Conservation (phyloP, 2,797 vertebrate genomes). For the Pristis pectinata region DNA sequence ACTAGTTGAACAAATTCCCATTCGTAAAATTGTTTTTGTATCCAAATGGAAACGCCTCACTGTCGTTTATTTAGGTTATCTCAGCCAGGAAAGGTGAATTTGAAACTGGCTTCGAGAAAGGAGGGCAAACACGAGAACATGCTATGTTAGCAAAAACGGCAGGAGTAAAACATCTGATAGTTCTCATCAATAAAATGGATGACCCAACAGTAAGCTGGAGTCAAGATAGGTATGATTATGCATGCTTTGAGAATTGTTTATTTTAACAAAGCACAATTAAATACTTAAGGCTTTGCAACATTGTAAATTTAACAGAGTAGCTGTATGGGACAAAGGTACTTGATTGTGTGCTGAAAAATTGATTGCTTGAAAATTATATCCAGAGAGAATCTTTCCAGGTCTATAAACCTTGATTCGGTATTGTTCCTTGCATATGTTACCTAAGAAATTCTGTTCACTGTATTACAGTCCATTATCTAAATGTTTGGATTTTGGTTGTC, state of each 20-base stretch:
- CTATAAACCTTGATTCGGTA: neutral
- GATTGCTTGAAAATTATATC: too few relatives aligned
- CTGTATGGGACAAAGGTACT: neutral
- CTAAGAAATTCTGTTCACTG: too few relatives aligned
- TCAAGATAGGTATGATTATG: conserved; percentile 74
- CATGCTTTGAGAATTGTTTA: neutral
- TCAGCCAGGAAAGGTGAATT: conserved; percentile 97
- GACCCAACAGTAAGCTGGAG: conserved; percentile 98
- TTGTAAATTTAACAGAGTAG: neutral
- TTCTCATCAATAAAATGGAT: conserved; percentile 97
- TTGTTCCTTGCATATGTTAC: neutral
- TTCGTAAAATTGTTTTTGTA: neutral
- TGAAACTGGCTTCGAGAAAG: conserved; percentile 97
- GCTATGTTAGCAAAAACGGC: conserved; percentile 98
- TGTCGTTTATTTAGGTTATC: conserved; percentile 69
- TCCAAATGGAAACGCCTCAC: neutral
- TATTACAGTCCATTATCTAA: neutral
- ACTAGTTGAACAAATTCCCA: neutral
- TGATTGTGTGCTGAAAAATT: neutral
- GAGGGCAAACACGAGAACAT: conserved; percentile 92
- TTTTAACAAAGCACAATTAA: neutral
- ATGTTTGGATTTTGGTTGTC: neutral
- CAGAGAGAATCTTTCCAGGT: too few relatives aligned
- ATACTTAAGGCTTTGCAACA: neutral
- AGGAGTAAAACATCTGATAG: conserved; percentile 93